Evolutionary conservation across 2,888 invertebrate species (phyloP).

Genomic region (Epistrophe grossulariae): DNA sequence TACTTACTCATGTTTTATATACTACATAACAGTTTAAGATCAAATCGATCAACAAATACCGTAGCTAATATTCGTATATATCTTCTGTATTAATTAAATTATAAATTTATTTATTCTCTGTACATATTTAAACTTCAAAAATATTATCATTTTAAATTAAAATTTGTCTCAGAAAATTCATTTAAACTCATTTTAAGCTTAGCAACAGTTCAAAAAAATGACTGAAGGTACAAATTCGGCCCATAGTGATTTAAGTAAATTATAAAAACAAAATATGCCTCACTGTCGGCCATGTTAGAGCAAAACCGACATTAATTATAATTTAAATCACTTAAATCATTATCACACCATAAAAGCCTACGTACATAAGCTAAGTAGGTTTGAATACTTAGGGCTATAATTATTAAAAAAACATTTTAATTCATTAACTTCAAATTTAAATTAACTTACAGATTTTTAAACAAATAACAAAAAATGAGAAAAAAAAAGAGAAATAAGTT

Average conservation of each 20-base stretch:
- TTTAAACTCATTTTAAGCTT: too few species aligned
- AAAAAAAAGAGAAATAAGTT: conserved; percentile 11
- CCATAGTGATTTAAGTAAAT: background rate
- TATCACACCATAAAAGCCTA: background rate
- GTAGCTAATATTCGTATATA: too few species aligned
- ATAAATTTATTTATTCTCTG: too few species aligned
- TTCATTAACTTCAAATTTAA: background rate
- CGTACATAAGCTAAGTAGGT: background rate
- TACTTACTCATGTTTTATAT: too few species aligned
- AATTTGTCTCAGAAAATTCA: too few species aligned
- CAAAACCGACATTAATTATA: conserved; percentile 11
- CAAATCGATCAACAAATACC: too few species aligned
- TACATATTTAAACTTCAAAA: too few species aligned
- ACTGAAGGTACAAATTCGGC: too few species aligned
- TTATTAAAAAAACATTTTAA: background rate
- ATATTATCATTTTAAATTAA: too few species aligned
- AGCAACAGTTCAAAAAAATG: too few species aligned
- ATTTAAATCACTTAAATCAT: background rate
- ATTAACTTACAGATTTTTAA: background rate
- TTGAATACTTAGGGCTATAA: background rate
- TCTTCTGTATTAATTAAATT: too few species aligned
- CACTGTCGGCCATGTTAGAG: conserved; percentile 3
- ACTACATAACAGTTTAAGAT: too few species aligned
- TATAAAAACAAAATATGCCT: background rate
- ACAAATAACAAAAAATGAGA: background rate